These are phyloP conservation scores for Agriopis leucophaearia DNA, from an alignment of 2,888 invertebrate species.

Conservation along the genomic window DNA sequence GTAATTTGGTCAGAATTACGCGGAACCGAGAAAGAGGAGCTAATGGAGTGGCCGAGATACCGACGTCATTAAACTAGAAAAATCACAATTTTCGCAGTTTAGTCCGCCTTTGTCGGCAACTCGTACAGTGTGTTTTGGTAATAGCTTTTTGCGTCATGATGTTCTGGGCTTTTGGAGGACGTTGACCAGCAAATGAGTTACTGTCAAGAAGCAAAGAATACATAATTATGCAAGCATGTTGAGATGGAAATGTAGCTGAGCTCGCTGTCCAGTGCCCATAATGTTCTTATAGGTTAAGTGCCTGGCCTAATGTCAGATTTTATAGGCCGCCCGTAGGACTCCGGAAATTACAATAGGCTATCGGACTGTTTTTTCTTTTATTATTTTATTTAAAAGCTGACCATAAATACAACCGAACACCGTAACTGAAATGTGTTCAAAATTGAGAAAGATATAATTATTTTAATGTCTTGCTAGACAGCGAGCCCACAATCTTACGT, in stretches of 20 bases:
- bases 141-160: conserved; percentile 41
- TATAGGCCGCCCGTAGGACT: too few relatives aligned
- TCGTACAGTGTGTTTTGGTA: conserved; percentile 37
- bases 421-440: too few relatives aligned
- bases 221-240: conserved; percentile 3
- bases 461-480: too few relatives aligned
- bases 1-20: conserved; percentile 75
- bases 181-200: conserved; percentile 23
- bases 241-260: background rate
- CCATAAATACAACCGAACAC: too few relatives aligned
- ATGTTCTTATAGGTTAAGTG: too few relatives aligned
- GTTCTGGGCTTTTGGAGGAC: conserved; percentile 13
- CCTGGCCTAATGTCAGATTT: too few relatives aligned
- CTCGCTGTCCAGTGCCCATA: background rate
- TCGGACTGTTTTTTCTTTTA: too few relatives aligned
- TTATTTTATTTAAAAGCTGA: too few relatives aligned
- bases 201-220: background rate
- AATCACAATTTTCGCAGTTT: conserved; percentile 46
- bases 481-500: too few relatives aligned
- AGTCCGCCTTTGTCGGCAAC: conserved; percentile 37
- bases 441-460: too few relatives aligned
- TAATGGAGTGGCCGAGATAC: conserved; percentile 70
- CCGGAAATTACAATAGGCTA: too few relatives aligned
- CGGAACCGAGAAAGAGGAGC: conserved; percentile 61
- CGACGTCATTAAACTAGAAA: conserved; percentile 49